Evolutionary conservation across 2,113 vertebrate species (phyloP), one percentile per base, ranked within the genome.

Genomic region (Ageneiosus marmoratus): DNA sequence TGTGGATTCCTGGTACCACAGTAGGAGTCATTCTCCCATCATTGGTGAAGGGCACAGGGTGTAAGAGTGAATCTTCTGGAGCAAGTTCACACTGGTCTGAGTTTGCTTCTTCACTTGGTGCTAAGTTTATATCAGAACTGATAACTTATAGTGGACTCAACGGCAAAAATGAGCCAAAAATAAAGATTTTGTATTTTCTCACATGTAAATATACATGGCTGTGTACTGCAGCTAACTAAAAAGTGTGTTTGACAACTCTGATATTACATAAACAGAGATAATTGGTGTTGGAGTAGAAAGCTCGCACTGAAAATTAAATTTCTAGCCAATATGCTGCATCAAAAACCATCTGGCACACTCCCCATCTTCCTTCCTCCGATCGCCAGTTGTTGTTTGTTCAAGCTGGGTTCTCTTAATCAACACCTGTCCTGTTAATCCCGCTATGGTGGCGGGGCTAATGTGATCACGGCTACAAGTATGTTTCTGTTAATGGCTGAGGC

Each of bases 371-470:
- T 34, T 46, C 69, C 50, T 83, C 60, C 48, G 76, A 87, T 88
- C 77, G 72, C 83, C 88, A 89, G 88, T 89, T 88, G 88, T 89
- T 89, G 80, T 84, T 84, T 82, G 83, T 79, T 77, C 88, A 89
- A 84, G 81, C 85, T 86, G 85, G 82, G 86, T 79, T 88, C 84
- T 88, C 82, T 90, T 86, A 86, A 88, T 88, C 86, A 88, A 88
- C 87, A 94, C 93, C 93, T 94, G 92, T 93, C 92, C 93, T 86
- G 92, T 93, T 92, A 93, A 92, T 93, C 90, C 90, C 87, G 77
- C 83, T 86, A 84, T 89, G 89, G 89, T 93, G 90, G 81, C 79
- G 74, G 74, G 81, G 87, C 82, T 90, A 88, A 88, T 89, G 88
- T 86, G 85, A 89, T 88, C 79, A 84, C 41, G 78, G 46, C 70